A percentile compares a stretch with the other conserved stretches of the same genome.
Evolutionary conservation across 2,797 vertebrate species (phyloP).

Genomic region (Distichodus sexfasciatus): DNA sequence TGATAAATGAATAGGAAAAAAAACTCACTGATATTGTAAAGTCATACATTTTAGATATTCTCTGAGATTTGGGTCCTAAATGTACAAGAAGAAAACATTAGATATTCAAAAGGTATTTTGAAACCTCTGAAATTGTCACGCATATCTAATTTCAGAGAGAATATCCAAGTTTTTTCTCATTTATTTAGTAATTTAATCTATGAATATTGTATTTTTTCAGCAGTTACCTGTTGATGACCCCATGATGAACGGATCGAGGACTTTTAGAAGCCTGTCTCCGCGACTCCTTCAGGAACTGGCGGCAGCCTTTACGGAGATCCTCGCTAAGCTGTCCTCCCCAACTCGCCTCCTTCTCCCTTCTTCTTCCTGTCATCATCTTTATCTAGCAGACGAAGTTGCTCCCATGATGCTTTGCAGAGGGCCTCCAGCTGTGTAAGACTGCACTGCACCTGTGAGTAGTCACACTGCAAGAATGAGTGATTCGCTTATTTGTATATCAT

Average conservation of each 20-base stretch:
- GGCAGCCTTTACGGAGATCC: conserved; percentile 58
- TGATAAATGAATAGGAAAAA: too few species aligned
- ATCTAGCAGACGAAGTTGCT: conserved; percentile 71
- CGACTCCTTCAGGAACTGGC: conserved; percentile 70
- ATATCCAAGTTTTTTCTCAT: too few species aligned
- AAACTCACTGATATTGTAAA: too few species aligned
- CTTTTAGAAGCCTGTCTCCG: conserved; percentile 69
- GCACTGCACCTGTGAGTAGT: conserved; percentile 69
- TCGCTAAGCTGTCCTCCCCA: conserved; percentile 31
- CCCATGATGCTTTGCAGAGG: conserved; percentile 73
- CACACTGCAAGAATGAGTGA: conserved; percentile 59
- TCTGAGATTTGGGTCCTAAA: too few species aligned
- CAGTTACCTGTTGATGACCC: conserved; percentile 74
- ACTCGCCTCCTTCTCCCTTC: conserved; percentile 35
- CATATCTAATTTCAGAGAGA: too few species aligned
- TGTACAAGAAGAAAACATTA: too few species aligned
- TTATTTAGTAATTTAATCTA: too few species aligned
- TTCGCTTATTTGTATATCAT: neutral
- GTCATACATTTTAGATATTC: too few species aligned
- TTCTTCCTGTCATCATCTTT: conserved; percentile 58
- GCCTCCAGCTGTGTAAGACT: conserved; percentile 66
- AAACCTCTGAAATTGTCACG: too few species aligned
- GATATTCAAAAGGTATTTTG: too few species aligned
- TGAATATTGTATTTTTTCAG: too few species aligned
- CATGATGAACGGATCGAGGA: conserved; percentile 72